A percentile compares a stretch with the other conserved stretches of the same genome.
Evolutionary conservation across 2,888 invertebrate genomes (phyloP).

Genomic region (Aphodius sticticus): DNA sequence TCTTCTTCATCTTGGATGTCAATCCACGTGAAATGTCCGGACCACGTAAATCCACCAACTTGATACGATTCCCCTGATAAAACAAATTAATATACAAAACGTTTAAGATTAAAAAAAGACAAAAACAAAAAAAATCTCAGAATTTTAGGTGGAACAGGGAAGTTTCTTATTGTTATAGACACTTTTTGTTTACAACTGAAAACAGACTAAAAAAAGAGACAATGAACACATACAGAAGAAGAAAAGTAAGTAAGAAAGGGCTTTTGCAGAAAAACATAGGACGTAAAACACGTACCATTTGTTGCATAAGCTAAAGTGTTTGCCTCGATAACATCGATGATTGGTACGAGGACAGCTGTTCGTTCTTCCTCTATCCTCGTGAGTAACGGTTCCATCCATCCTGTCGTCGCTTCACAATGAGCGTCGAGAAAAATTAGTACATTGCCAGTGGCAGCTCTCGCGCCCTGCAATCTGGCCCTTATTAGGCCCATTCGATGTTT

Average conservation of each 20-base stretch:
- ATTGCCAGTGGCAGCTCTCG: constrained; percentile 81
- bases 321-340: constrained; percentile 93
- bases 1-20: constrained; percentile 73
- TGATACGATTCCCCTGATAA: constrained; percentile 61
- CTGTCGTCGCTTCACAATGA: constrained; percentile 84
- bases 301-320: constrained; percentile 78
- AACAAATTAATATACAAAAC: constrained; percentile 28
- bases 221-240: not conserved
- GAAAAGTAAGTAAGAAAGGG: too few relatives aligned
- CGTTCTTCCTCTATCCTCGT: constrained; percentile 83
- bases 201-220: constrained; percentile 12
- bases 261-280: too few relatives aligned
- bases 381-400: constrained; percentile 91
- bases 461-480: constrained; percentile 88
- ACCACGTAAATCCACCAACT: constrained; percentile 87
- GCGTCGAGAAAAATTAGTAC: constrained; percentile 89
- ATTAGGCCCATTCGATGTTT: constrained; percentile 84
- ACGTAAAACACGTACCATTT: constrained; percentile 56
- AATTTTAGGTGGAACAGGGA: too few relatives aligned
- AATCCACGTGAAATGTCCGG: constrained; percentile 94
- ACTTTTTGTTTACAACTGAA: not conserved
- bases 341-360: constrained; percentile 87
- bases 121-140: too few relatives aligned
- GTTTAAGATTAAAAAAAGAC: not conserved
- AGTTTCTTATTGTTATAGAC: not conserved